A percentile compares a stretch with the other conserved stretches of the same genome.
Evolutionary conservation across 1,140 invertebrate genomes (phyloP).

Genomic region (Teleopsis dalmanni): DNA sequence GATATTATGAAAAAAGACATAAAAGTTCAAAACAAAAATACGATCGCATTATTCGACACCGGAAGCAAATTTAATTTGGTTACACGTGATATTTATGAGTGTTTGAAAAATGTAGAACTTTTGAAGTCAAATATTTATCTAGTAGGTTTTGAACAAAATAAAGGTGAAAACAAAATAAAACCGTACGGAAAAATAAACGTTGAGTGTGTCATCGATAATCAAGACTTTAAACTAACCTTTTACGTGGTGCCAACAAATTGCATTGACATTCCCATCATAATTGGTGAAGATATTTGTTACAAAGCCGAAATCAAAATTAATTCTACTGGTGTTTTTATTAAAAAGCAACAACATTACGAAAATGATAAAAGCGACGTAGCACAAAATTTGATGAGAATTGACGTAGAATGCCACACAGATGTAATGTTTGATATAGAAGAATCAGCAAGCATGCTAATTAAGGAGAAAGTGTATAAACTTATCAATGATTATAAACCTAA

Average conservation of each 20-base stretch:
- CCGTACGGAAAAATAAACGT: neutral
- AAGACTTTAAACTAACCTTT: constrained; percentile 1
- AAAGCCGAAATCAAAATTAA: neutral
- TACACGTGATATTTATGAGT: neutral
- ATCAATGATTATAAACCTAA: neutral
- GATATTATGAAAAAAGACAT: constrained; percentile 1
- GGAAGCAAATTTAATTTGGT: neutral
- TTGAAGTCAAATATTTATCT: constrained; percentile 1
- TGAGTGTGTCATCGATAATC: neutral
- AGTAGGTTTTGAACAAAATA: constrained; percentile 3
- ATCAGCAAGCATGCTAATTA: too few relatives aligned
- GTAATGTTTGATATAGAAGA: too few relatives aligned
- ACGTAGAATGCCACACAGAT: too few relatives aligned
- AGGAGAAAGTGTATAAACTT: too few relatives aligned
- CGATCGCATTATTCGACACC: neutral
- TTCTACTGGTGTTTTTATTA: neutral
- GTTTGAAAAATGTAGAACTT: too few relatives aligned
- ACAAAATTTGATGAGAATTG: too few relatives aligned
- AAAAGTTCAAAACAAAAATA: neutral
- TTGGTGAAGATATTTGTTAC: neutral
- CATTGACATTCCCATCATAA: too few relatives aligned
- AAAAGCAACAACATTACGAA: constrained; percentile 4
- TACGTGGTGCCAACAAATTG: constrained; percentile 1
- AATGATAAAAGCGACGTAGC: too few relatives aligned
- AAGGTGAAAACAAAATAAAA: neutral